Evolutionary conservation across 2,888 invertebrate genomes (phyloP).

Genomic region (Synergus gifuensis): DNA sequence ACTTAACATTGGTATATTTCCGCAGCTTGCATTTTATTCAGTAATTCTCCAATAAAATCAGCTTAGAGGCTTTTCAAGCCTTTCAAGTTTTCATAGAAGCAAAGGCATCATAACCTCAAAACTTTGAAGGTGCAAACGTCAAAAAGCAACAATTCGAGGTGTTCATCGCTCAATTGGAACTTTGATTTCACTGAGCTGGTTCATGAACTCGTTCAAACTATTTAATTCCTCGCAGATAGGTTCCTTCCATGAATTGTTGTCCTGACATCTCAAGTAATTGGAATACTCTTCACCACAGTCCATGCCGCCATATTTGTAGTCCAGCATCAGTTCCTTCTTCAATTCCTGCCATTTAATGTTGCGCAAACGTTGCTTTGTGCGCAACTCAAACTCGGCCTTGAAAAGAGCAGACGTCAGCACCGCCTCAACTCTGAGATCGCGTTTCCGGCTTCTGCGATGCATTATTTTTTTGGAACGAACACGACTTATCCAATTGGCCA

Average conservation of each 20-base stretch:
- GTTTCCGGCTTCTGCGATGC: constrained; percentile 81
- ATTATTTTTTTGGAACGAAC: constrained; percentile 82
- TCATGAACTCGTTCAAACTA: constrained; percentile 84
- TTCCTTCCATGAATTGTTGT: constrained; percentile 62
- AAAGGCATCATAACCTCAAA: neutral
- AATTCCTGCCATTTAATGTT: constrained; percentile 81
- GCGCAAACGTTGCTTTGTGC: constrained; percentile 82
- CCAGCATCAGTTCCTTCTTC: constrained; percentile 60
- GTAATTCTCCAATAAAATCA: neutral
- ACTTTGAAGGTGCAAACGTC: neutral
- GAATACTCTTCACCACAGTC: constrained; percentile 43
- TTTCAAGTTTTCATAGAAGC: neutral
- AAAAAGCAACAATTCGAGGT: neutral
- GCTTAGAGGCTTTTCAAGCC: constrained; percentile 15
- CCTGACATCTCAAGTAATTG: constrained; percentile 28
- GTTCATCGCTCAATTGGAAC: constrained; percentile 76
- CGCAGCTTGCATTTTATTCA: neutral
- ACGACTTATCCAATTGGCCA: constrained; percentile 82
- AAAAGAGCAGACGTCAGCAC: constrained; percentile 81
- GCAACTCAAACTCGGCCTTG: constrained; percentile 82
- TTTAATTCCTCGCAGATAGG: constrained; percentile 80
- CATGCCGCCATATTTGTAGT: constrained; percentile 40
- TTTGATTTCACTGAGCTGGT: constrained; percentile 82
- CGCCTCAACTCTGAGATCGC: constrained; percentile 83
- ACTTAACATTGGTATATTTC: neutral